A percentile compares a stretch with the other conserved stretches of the same genome.
Evolutionary conservation across 2,113 vertebrate species (phyloP).

Genomic region (Microtus ochrogaster): DNA sequence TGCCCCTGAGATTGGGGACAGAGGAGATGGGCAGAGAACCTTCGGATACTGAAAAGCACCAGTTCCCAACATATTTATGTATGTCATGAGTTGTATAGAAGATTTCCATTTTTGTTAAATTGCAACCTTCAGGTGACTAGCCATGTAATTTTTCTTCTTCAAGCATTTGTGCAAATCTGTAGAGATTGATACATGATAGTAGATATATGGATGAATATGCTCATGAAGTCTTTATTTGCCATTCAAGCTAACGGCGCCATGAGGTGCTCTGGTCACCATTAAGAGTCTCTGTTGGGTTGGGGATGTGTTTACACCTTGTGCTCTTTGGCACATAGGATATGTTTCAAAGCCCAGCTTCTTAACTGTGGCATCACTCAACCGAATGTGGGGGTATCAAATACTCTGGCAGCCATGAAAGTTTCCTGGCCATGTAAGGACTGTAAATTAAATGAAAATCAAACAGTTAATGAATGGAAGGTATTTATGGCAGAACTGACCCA

Average conservation of each 20-base stretch:
- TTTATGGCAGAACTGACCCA: neutral
- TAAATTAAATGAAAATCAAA: neutral
- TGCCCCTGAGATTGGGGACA: neutral
- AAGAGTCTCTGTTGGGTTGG: neutral
- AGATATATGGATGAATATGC: neutral
- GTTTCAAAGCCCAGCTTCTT: neutral
- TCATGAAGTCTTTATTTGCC: neutral
- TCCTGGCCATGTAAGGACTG: neutral
- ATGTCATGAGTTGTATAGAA: neutral
- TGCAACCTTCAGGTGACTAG: neutral
- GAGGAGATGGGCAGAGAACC: neutral
- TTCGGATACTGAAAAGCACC: neutral
- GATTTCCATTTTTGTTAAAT: neutral
- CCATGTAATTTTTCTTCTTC: neutral
- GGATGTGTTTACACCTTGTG: neutral
- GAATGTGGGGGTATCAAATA: neutral
- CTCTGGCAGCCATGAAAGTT: neutral
- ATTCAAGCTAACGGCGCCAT: neutral
- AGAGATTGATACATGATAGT: neutral
- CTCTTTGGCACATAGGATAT: neutral
- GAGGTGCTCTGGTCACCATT: neutral
- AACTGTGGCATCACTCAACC: neutral
- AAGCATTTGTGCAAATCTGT: neutral
- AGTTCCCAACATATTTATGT: neutral
- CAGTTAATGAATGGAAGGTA: neutral